Conservation (phyloP, 2,113 vertebrate species). For the Seriola aureovittata region DNA sequence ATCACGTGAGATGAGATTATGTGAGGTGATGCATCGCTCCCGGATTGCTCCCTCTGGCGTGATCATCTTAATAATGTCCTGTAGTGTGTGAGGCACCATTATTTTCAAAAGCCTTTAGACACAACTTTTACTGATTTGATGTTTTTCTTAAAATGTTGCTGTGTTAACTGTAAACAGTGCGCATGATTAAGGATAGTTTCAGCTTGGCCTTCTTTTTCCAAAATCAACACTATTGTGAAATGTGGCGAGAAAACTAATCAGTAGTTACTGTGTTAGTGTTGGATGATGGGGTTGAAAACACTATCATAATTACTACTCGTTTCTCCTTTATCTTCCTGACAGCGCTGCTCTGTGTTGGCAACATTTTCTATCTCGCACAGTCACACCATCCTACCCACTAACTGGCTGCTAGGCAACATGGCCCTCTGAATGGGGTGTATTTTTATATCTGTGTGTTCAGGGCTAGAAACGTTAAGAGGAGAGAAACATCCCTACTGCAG, state of each 20-base stretch:
- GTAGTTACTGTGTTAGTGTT: neutral
- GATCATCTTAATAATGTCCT: no score
- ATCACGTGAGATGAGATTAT: no score
- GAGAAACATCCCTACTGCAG: conserved; percentile 56
- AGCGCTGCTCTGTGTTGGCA: conserved; percentile 50
- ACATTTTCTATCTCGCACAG: conserved; percentile 61
- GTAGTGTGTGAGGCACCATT: no score
- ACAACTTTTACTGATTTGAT: conserved; percentile 30
- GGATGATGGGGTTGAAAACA: neutral
- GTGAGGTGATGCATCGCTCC: no score
- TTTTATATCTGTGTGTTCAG: conserved; percentile 75
- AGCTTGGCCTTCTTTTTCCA: conserved; percentile 8
- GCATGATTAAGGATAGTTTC: neutral
- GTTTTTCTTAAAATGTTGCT: neutral
- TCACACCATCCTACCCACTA: conserved; percentile 79
- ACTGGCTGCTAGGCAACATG: conserved; percentile 82
- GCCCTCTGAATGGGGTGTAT: conserved; percentile 76
- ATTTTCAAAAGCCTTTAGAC: conserved; percentile 7
- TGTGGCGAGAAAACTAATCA: neutral
- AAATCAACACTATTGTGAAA: neutral
- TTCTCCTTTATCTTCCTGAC: conserved; percentile 33
- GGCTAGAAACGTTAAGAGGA: conserved; percentile 57
- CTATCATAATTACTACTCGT: neutral
- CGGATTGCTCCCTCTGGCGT: no score
- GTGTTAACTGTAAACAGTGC: conserved; percentile 1